phyloP scores from a whole-genome alignment of 35 echinoderm and acorn worm genomes.

The Lytechinus variegatus region DNA sequence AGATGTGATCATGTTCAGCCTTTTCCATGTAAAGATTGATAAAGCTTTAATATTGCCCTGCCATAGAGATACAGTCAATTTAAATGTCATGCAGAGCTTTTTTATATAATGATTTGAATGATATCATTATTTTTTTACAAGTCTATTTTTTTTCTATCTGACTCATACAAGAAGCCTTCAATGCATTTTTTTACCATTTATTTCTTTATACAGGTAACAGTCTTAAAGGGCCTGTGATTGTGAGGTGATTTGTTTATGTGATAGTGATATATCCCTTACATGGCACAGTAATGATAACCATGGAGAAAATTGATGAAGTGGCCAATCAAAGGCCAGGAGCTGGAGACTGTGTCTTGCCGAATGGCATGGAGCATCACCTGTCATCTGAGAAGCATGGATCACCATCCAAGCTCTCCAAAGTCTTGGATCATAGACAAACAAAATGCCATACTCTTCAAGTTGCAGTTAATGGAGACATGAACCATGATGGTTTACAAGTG shows the following conservation, averaged over 20 bases:
- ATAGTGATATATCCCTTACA: not conserved
- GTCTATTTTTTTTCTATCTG: no score
- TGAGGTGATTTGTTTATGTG: not conserved
- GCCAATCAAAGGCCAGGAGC: constrained; percentile 23
- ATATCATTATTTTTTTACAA: no score
- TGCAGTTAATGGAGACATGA: not conserved
- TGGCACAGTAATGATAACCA: constrained; percentile 6
- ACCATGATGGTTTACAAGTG: constrained; percentile 1
- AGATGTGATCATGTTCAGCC: no score
- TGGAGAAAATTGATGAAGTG: constrained; percentile 72
- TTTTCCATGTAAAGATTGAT: no score
- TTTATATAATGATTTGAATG: no score
- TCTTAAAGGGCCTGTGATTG: not conserved
- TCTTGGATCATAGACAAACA: not conserved
- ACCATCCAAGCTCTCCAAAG: not conserved
- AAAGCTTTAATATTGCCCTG: no score
- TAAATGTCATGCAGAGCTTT: no score
- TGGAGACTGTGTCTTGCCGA: constrained; percentile 41
- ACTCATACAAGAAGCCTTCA: no score
- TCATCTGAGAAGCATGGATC: not conserved
- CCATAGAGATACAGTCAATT: no score
- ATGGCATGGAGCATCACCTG: constrained; percentile 21
- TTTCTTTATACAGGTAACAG: not conserved
- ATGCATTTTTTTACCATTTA: no score
- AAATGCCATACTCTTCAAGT: not conserved